Evolutionary conservation across 2,113 vertebrate species (phyloP), one percentile per base, ranked within the genome.

Genomic region (Columbina picui): DNA sequence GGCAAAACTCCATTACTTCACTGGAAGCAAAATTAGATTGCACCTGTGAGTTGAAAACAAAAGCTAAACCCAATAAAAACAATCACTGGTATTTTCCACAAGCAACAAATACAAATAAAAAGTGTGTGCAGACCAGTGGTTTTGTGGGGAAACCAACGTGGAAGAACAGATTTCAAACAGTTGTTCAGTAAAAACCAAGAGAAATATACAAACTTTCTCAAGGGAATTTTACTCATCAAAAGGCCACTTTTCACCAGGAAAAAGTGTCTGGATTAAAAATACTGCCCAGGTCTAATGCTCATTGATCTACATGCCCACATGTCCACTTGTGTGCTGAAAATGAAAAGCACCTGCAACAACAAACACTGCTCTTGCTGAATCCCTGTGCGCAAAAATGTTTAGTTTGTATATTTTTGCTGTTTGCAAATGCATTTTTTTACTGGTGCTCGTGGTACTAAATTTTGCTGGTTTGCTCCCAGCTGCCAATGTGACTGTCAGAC

Each of bases 361-460:
- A 2, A 70, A 32, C 0, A 0, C 11, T 73, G 47, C 34, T 77
- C 34, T 39, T 1, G 2, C n/a, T 52, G 69, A 61, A 41, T 75
- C 38, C 26, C 29, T 86, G 18, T 50, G 14, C 25, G 21, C 27
- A 1, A 27, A 49, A 13, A 15, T 74, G n/a, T 34, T 87, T 56
- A n/a, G 36, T 70, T 70, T 50, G 1, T 26, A 57, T 22, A 22
- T 84, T 81, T 18, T 36, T 36, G 8, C 52, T 67, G 20, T 26
- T 92, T 47, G 47, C 12, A 87, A 70, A 76, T 8, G 22, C 34
- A 65, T 23, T 36, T 74, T 77, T 56, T 76, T 30, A 43, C 32
- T 2, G 14, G n/a, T 45, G 32, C 26, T 36, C 1, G 0, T 10
- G 52, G 50, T 45, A 47, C n/a, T 63, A n/a, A 34, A 18, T 71